Base-by-base conservation (phyloP, 2,797 vertebrate species). In the Peromyscus melanophrys region DNA sequence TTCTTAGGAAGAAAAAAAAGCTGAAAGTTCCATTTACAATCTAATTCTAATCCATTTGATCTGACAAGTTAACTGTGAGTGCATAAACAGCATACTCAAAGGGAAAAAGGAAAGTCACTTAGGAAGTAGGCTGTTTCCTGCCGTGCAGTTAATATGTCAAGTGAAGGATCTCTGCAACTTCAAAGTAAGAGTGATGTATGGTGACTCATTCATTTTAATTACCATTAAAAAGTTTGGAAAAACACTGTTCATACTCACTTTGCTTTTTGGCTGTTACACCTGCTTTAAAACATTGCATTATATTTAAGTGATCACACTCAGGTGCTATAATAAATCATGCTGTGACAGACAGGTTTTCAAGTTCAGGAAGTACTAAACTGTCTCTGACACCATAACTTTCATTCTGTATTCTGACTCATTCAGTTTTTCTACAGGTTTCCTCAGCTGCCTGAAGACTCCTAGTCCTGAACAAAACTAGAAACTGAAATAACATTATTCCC, bases 11-110 rank as follows among this genome's bases (percentile, higher is more conserved):
- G 89, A 92, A 93, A 97, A 98, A 40, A 14, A 46, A 34, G 17
- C 49, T 12, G 25, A 67, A 77, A 97, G 78, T 59, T 80, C 97
- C 93, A 96, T 98, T 98, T 98, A 96, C 94, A 96, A 93, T 98
- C 98, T 98, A 97, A 98, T 98, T 97, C 92, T 97, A 97, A 98
- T 97, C 96, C n/a, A 88, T 98, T 97, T 98, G 95, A 96, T 92
- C 96, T 98, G 95, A 98, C 96, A 97, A 96, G 85, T 95, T 97
- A 95, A 98, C 82, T 95, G 73, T 91, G 94, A 95, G 75, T 83
- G 94, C 95, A 89, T 95, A 98, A 98, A 98, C 94, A 98, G 92
- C 96, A 97, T 98, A 98, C 73, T 76, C 96, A 86, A 92, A 96
- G 77, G 65, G 82, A 96, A 95, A 89, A 96, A 96, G 92, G 96